Conservation (phyloP, 2,797 vertebrate genomes). For the Pangasius larnaudii region DNA sequence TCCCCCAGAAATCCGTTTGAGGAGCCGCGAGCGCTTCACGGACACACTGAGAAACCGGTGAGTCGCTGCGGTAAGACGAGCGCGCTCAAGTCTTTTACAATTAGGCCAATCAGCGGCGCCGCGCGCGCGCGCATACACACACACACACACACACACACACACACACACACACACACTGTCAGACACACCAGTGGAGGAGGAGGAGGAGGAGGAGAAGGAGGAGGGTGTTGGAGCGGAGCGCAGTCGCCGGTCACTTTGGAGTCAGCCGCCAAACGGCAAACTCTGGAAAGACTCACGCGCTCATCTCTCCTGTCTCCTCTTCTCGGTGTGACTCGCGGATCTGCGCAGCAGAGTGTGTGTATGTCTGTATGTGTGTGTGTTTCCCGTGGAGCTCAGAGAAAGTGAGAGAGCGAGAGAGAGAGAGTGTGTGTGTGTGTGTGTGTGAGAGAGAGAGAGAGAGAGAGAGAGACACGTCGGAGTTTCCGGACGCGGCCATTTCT, state of each 20-base stretch:
- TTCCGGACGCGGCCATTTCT: conserved; percentile 31
- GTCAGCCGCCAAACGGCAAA: conserved; percentile 67
- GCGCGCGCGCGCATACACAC: neutral
- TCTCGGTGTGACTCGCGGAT: neutral
- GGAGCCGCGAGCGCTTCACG: conserved; percentile 66
- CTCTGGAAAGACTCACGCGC: conserved; percentile 32
- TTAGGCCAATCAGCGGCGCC: conserved; percentile 25
- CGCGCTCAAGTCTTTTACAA: conserved; percentile 20
- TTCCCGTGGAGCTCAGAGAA: conserved; percentile 10
- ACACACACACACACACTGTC: neutral
- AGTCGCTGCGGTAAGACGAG: conserved; percentile 35
- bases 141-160: neutral
- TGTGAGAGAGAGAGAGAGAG: conserved; percentile 39
- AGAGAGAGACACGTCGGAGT: conserved; percentile 19
- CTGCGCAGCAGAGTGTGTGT: conserved; percentile 23
- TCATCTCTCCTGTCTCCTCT: neutral
- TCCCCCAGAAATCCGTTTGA: conserved; percentile 56
- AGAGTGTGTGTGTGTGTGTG: conserved; percentile 33
- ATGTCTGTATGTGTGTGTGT: conserved; percentile 45
- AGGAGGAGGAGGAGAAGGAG: neutral
- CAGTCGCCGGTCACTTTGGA: conserved; percentile 58
- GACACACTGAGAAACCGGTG: conserved; percentile 57
- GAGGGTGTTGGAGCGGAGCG: neutral
- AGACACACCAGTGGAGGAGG: neutral
- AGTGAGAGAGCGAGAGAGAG: neutral